Base-by-base conservation (phyloP, 2,113 vertebrate genomes). In the Malaclemys terrapin region DNA sequence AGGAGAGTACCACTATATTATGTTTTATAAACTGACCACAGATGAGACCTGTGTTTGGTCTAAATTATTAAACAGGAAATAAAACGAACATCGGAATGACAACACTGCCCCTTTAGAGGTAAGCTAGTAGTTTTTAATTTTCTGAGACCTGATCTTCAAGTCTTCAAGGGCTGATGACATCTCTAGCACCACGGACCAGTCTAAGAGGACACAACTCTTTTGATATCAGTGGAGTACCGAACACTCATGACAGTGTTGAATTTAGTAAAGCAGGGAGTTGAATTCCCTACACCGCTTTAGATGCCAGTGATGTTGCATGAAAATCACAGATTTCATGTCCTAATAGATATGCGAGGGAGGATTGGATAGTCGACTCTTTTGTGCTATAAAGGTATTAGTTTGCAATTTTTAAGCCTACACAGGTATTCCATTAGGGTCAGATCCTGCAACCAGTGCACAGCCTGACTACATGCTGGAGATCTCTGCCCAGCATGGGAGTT, bases 31-130 rank as follows among this genome's bases (percentile, higher is more conserved):
- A 14, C 22, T 69, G 56, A 47, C 80, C 81, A 86, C 56, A 86
- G 86, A 82, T 82, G 52, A n/a, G 35, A 80, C 14, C 79, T 45
- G 72, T 54, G 45, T 54, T 80, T 20, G 1, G 29, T 76, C 29
- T 93, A 47, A 94, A 85, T 83, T 56, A 91, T 56, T 72, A 16
- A n/a, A 54, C 62, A 87, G 35, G 50, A 87, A 87, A 62, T 62
- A 25, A 85, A 85, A 96, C 10, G 24, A 22, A 42, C 38, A 75
- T 38, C 10, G 11, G 38, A 45, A 13, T 38, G 42, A 75, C 20
- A 42, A 25, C n/a, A 20, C 19, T 45, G 8, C 38, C 38, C 20
- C 62, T 17, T 31, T n/a, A n/a, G 5, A 75, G 38, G 72, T 75
- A 75, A 8, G 5, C 38, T 75, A 42, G 19, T 75, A 12, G 19